A percentile compares a stretch with the other conserved stretches of the same genome.
phyloP scores from a whole-genome alignment of 2,113 vertebrate species.

The Orthonyx spaldingii region DNA sequence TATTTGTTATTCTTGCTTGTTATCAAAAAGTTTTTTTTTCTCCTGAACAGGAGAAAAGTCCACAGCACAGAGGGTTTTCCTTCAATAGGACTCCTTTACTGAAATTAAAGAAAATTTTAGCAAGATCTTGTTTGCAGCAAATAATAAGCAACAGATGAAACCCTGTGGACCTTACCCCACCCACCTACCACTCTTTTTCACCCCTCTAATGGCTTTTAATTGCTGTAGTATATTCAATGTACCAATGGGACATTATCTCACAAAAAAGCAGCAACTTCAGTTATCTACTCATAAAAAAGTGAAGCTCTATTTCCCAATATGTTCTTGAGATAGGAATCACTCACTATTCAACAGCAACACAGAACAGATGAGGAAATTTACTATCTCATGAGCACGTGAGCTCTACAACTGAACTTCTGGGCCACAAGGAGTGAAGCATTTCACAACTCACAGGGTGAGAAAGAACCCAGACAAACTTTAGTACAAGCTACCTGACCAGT shows the following conservation, averaged over 20 bases:
- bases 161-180: not conserved
- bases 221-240: not conserved
- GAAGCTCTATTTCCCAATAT: not conserved
- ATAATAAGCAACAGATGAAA: not conserved
- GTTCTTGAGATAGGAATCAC: not conserved
- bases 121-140: not conserved
- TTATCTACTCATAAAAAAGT: not conserved
- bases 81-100: not conserved
- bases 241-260: not conserved
- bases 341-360: not conserved
- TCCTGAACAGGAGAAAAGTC: not conserved
- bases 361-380: not conserved
- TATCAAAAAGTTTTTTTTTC: not conserved
- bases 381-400: not conserved
- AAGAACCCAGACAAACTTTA: not conserved
- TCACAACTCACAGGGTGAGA: not conserved
- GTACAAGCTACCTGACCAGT: not conserved
- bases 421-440: not conserved
- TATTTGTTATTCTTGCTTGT: not conserved
- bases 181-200: not conserved
- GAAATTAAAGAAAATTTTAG: not conserved
- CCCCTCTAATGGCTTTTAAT: not conserved
- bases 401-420: not conserved
- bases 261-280: not conserved
- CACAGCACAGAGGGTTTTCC: not conserved